Base-by-base conservation (phyloP, 2,888 invertebrate genomes). In the Cosmia pyralina region DNA sequence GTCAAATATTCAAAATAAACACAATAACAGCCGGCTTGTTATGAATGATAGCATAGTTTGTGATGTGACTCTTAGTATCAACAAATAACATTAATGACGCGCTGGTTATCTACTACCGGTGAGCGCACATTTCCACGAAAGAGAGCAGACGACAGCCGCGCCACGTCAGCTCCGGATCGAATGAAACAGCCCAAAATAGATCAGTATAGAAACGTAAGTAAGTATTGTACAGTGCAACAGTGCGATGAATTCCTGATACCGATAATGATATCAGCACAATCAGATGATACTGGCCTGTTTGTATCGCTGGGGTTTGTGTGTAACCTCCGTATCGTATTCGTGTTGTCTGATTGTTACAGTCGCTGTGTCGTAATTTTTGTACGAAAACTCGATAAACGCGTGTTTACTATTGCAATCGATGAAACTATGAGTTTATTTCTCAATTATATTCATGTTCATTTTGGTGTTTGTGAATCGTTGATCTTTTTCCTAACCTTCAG, bases 181-280 rank as follows among this genome's bases (percentile, higher is more conserved):
- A 90, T 86, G 87, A 82, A 88, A 89, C 75, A 71, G 85, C 89
- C 88, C 82, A 90, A 92, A 92, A 93, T 92, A 92, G 90, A 88
- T 87, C 83, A 87, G 79, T 82, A 62, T 38, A 86, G 83, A 86
- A 87, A 87, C 87, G 90, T 92, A 91, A 90, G 90, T 92, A 91
- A 90, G 90, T 92, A 91, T 86, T 75, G 83, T 72, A 85, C 77
- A 79, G 82, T 80, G 77, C 77, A 85, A 82, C 77, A 79, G 82
- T 80, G 77, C 77, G 85, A 82, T 86, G 77, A 85, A 84, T 85
- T 79, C 84, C 84, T 84, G 78, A 85, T 85, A 83, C 82, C 81
- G 88, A 88, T 88, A 87, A 85, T 84, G 84, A 87, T 88, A 89
- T 80, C 79, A 77, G 80, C 77, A 69, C 76, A 77, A 83, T 85